Percentiles rank a stretch among this genome's conserved stretches.
phyloP scores from a whole-genome alignment of 2,888 invertebrate genomes.

The Xestia c-nigrum region DNA sequence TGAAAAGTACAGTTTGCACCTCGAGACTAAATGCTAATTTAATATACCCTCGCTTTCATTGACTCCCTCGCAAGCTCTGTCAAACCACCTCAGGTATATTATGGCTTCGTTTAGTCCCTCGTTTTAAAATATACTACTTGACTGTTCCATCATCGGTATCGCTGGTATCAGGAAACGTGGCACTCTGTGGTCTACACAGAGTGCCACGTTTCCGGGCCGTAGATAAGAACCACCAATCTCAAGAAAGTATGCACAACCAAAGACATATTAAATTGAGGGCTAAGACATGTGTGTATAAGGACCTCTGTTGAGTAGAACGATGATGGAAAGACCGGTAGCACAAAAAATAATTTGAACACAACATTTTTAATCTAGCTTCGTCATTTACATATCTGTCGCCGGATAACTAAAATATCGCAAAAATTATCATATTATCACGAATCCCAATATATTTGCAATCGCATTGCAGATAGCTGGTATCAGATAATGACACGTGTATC shows the following conservation, averaged over 20 bases:
- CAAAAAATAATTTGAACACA: not conserved
- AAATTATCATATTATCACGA: conserved; percentile 18
- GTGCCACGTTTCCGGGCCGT: no score
- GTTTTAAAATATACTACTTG: no score
- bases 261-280: not conserved
- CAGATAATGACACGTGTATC: conserved; percentile 30
- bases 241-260: not conserved
- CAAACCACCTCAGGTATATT: no score
- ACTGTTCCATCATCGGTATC: not conserved
- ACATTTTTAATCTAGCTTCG: not conserved
- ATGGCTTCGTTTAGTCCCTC: no score
- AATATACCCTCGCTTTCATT: no score
- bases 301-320: not conserved
- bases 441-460: conserved; percentile 23
- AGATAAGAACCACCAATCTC: not conserved
- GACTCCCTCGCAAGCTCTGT: no score
- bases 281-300: not conserved
- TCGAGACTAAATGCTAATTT: no score
- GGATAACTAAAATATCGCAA: conserved; percentile 16
- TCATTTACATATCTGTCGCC: conserved; percentile 23
- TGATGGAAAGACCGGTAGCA: not conserved
- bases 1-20: no score
- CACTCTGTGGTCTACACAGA: no score
- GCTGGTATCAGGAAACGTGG: not conserved
- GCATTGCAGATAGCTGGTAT: conserved; percentile 36